A percentile compares a stretch with the other conserved stretches of the same genome.
Conservation (phyloP, 2,113 vertebrate species). For the Symphodus melops region DNA sequence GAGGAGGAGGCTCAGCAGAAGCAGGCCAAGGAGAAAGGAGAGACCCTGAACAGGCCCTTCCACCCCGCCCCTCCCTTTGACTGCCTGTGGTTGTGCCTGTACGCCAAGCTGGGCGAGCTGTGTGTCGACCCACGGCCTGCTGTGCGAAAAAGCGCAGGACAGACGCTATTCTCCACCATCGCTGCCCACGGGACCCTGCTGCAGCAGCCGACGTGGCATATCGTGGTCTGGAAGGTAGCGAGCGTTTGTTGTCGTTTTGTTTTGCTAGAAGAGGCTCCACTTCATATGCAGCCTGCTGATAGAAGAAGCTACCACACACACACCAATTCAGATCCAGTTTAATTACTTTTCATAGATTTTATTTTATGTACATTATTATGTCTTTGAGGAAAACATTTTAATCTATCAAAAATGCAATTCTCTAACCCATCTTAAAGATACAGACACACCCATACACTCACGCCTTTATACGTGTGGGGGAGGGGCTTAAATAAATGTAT, state of each 20-base stretch:
- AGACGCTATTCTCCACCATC: slow-evolving; percentile 97
- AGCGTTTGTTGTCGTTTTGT: background rate
- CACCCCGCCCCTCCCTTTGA: slow-evolving; percentile 97
- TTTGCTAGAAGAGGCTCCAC: slow-evolving; percentile 21
- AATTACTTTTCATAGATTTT: too few species aligned
- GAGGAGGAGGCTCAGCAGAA: slow-evolving; percentile 92
- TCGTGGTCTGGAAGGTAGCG: slow-evolving; percentile 94
- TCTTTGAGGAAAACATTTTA: too few species aligned
- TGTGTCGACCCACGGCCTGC: slow-evolving; percentile 97
- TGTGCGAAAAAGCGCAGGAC: slow-evolving; percentile 96
- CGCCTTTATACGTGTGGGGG: too few species aligned
- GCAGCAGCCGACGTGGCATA: slow-evolving; percentile 96
- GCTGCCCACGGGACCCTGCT: slow-evolving; percentile 96
- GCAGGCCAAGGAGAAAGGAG: slow-evolving; percentile 92
- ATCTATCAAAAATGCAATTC: too few species aligned
- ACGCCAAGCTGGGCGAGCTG: slow-evolving; percentile 94
- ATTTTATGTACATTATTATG: too few species aligned
- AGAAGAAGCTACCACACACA: background rate
- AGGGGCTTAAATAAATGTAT: too few species aligned
- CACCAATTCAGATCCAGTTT: background rate
- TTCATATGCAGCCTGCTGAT: background rate
- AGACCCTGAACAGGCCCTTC: slow-evolving; percentile 91
- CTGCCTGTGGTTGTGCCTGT: slow-evolving; percentile 97
- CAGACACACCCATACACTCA: too few species aligned
- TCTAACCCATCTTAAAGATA: too few species aligned